phyloP scores from a whole-genome alignment of 2,113 vertebrate species.

The Micronycteris hirsuta region DNA sequence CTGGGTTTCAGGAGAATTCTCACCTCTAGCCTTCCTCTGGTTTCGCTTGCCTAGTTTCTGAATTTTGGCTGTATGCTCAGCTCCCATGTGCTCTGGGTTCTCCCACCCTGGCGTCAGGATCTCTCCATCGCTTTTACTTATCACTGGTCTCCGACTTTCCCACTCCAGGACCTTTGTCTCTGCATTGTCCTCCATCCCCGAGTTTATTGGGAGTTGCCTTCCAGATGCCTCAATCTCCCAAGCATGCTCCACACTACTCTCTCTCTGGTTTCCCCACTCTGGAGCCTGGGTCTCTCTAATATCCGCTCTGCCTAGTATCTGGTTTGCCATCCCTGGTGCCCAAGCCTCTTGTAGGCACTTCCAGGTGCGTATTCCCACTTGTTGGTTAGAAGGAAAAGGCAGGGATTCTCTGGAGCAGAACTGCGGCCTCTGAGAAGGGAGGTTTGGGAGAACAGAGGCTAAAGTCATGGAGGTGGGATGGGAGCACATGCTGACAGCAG shows the following conservation, averaged over 20 bases:
- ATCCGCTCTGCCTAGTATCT: background rate
- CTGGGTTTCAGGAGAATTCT: background rate
- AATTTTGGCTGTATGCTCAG: background rate
- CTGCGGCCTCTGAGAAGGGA: background rate
- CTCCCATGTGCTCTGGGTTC: background rate
- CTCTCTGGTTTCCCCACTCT: background rate
- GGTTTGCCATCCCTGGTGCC: background rate
- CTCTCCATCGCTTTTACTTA: background rate
- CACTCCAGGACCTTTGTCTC: background rate
- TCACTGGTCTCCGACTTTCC: background rate
- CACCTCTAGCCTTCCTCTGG: background rate
- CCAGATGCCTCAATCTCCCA: background rate
- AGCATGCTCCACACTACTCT: background rate
- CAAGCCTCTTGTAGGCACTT: background rate
- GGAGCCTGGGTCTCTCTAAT: background rate
- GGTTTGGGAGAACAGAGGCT: background rate
- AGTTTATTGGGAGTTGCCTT: background rate
- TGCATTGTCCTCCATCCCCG: background rate
- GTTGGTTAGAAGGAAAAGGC: background rate
- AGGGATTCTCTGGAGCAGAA: background rate
- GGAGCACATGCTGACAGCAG: background rate
- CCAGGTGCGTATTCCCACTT: background rate
- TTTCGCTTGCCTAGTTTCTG: background rate
- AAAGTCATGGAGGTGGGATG: background rate
- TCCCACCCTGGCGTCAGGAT: background rate